phyloP scores from a whole-genome alignment of 1,140 invertebrate species.

The Rhopalosiphum maidis region DNA sequence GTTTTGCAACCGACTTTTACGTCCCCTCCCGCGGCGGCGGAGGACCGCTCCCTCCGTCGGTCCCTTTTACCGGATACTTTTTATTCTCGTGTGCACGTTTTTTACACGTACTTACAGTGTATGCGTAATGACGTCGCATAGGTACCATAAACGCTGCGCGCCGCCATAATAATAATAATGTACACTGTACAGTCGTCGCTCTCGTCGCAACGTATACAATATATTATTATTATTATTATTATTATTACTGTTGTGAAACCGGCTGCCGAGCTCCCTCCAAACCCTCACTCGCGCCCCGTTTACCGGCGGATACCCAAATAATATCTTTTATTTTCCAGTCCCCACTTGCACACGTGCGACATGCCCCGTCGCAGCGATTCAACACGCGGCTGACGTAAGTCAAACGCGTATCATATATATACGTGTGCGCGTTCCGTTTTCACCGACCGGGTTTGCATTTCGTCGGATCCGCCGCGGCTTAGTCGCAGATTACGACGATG shows the following conservation, averaged over 20 bases:
- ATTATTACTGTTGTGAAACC: slow-evolving; percentile 43
- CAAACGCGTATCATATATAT: not conserved
- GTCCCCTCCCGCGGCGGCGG: not conserved
- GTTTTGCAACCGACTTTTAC: slow-evolving; percentile 36
- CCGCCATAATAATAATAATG: no score
- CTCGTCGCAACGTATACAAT: slow-evolving; percentile 12
- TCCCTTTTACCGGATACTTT: not conserved
- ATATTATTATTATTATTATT: slow-evolving; percentile 16
- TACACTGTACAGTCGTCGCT: not conserved
- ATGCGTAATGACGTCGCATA: not conserved
- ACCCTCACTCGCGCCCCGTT: not conserved
- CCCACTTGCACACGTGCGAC: slow-evolving; percentile 1
- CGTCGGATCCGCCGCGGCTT: no score
- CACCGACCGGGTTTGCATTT: not conserved
- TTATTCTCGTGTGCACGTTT: not conserved
- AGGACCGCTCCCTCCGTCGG: not conserved
- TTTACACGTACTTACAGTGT: not conserved
- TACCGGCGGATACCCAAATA: not conserved
- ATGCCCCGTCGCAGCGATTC: not conserved
- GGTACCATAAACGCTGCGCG: not conserved
- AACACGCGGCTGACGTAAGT: not conserved
- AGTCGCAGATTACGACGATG: not conserved
- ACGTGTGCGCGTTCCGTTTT: not conserved
- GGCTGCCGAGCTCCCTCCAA: not conserved
- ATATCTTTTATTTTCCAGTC: not conserved